Evolutionary conservation across 1,140 invertebrate genomes (phyloP).

Genomic region (Mycetomoellerius zeteki): DNA sequence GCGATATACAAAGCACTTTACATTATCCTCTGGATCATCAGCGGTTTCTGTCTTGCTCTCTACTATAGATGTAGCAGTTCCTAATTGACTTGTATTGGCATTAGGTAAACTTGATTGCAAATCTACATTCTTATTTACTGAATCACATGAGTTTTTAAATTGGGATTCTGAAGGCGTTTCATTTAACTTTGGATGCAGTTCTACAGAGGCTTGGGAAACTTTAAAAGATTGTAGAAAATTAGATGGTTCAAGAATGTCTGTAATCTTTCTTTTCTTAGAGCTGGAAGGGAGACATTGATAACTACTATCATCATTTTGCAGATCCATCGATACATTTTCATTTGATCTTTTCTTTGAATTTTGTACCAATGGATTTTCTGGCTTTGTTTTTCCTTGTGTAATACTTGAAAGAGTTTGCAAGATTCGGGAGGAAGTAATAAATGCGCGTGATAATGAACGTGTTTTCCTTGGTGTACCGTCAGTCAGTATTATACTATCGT

Average conservation of each 20-base stretch:
- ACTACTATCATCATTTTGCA: conserved; percentile 31
- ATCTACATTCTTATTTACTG: background rate
- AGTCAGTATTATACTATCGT: conserved; percentile 72
- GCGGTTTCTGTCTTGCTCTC: conserved; percentile 65
- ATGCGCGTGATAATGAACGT: conserved; percentile 77
- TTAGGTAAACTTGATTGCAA: conserved; percentile 8
- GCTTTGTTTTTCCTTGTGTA: conserved; percentile 76
- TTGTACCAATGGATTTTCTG: conserved; percentile 52
- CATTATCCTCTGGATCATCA: conserved; percentile 71
- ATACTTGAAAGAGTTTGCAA: conserved; percentile 83
- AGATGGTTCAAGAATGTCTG: conserved; percentile 72
- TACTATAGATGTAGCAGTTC: conserved; percentile 5
- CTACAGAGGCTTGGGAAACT: conserved; percentile 74
- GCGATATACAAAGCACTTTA: conserved; percentile 83
- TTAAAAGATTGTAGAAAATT: conserved; percentile 77
- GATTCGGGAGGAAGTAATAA: conserved; percentile 84
- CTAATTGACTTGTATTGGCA: conserved; percentile 35
- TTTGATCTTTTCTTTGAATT: conserved; percentile 56
- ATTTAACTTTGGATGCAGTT: conserved; percentile 56
- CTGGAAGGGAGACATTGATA: conserved; percentile 48
- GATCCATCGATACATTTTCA: conserved; percentile 32
- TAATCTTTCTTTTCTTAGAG: conserved; percentile 82
- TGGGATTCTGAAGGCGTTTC: background rate
- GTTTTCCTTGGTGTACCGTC: conserved; percentile 69
- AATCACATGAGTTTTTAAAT: conserved; percentile 39